A percentile compares a stretch with the other conserved stretches of the same genome.
phyloP scores from a whole-genome alignment of 2,113 vertebrate species.

The Sander lucioperca region DNA sequence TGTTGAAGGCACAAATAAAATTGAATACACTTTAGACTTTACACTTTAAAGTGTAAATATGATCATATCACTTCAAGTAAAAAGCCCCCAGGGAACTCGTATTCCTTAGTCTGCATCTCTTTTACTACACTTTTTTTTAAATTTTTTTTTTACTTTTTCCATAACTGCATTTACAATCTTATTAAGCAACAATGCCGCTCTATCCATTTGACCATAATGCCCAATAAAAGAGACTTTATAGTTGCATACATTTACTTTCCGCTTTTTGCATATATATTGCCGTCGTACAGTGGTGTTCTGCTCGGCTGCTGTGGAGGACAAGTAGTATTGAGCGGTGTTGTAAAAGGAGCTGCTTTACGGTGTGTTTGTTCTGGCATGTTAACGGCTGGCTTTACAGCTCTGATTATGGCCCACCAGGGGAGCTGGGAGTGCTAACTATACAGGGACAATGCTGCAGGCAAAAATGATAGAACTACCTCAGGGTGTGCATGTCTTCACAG shows the following conservation, averaged over 20 bases:
- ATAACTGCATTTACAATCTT: conserved; percentile 65
- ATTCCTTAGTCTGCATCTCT: conserved; percentile 64
- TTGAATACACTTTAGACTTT: conserved; percentile 21
- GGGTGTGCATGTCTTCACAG: conserved; percentile 15
- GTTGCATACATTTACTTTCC: conserved; percentile 73
- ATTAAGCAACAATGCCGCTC: conserved; percentile 71
- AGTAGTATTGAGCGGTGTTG: conserved; percentile 68
- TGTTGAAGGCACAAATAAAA: conserved; percentile 3
- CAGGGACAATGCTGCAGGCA: conserved; percentile 34
- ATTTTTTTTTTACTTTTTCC: conserved; percentile 19
- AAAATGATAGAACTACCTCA: conserved; percentile 25
- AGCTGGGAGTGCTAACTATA: conserved; percentile 50
- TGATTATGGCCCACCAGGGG: conserved; percentile 70
- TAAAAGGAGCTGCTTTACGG: conserved; percentile 75
- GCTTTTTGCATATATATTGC: conserved; percentile 74
- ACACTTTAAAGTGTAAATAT: conserved; percentile 38
- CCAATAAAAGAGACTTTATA: conserved; percentile 76
- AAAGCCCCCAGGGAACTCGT: conserved; percentile 45
- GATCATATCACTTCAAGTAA: conserved; percentile 48
- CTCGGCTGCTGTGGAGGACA: conserved; percentile 58
- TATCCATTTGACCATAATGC: conserved; percentile 67
- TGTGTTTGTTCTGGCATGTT: conserved; percentile 80
- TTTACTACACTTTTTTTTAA: conserved; percentile 56
- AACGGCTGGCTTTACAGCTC: conserved; percentile 68
- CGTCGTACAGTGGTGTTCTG: conserved; percentile 53